A percentile compares a stretch with the other conserved stretches of the same genome.
These are phyloP conservation scores for Drosophila mayri DNA, from an alignment of 1,140 invertebrate genomes.

Conservation along the genomic window DNA sequence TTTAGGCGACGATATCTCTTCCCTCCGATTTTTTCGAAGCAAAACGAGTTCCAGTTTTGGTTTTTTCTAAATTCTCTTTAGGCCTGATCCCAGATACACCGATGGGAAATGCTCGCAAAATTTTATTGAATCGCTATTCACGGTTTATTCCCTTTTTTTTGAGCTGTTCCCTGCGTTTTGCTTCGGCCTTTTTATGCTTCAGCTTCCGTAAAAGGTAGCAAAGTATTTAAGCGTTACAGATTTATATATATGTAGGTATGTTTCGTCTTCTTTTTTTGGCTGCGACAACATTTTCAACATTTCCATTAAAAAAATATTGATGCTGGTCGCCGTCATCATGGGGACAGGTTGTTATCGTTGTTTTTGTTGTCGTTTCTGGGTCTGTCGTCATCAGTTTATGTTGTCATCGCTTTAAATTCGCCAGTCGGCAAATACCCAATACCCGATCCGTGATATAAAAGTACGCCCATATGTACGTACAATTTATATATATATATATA, in stretches of 20 bases:
- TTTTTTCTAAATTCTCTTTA: slow-evolving; percentile 28
- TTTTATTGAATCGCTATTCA: slow-evolving; percentile 48
- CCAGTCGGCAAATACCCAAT: slow-evolving; percentile 40
- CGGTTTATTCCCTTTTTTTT: slow-evolving; percentile 59
- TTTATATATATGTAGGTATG: slow-evolving; percentile 44
- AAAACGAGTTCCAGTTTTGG: slow-evolving; percentile 24
- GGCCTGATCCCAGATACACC: slow-evolving; percentile 13
- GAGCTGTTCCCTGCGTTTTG: slow-evolving; percentile 14
- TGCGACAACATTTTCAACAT: slow-evolving; percentile 74
- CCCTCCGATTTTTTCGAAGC: slow-evolving; percentile 3
- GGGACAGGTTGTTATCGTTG: slow-evolving; percentile 43
- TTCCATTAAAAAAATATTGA: slow-evolving; percentile 77
- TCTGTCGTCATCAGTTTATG: slow-evolving; percentile 81
- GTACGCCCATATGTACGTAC: slow-evolving; percentile 21
- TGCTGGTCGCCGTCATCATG: slow-evolving; percentile 67
- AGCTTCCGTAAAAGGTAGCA: slow-evolving; percentile 76
- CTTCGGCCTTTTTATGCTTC: slow-evolving; percentile 37
- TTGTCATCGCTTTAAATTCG: slow-evolving; percentile 80
- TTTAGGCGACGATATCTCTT: slow-evolving; percentile 12
- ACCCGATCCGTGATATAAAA: slow-evolving; percentile 31
- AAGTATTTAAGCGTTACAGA: slow-evolving; percentile 80
- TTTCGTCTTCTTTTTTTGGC: slow-evolving; percentile 34
- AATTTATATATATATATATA: slow-evolving; percentile 49
- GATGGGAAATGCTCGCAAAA: slow-evolving; percentile 39
- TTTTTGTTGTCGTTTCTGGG: slow-evolving; percentile 35